Evolutionary conservation across 92 coral and sea anemone genomes (phyloP).

Genomic region (Scolanthus callimorphus): DNA sequence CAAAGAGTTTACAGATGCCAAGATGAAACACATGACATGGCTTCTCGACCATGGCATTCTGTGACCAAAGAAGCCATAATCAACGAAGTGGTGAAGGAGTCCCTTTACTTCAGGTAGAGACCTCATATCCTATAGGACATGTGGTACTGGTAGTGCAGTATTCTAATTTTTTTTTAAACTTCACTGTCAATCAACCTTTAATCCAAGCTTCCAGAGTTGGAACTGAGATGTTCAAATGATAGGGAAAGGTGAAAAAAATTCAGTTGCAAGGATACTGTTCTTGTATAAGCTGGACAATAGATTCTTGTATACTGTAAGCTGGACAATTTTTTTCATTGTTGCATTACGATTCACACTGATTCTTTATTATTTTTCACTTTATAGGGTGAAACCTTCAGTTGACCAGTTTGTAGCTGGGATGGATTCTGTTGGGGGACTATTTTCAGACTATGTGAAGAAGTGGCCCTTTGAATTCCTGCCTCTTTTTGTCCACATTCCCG

Average conservation of each 20-base stretch:
- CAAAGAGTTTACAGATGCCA: slow-evolving; percentile 13
- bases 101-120: too few species aligned
- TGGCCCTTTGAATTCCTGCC: slow-evolving; percentile 30
- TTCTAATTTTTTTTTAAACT: too few species aligned
- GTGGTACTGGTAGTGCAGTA: too few species aligned
- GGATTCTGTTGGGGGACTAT: slow-evolving; percentile 24
- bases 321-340: too few species aligned
- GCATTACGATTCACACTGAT: background rate
- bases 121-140: too few species aligned
- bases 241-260: too few species aligned
- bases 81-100: slow-evolving; percentile 11
- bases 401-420: slow-evolving; percentile 27
- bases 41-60: slow-evolving; percentile 3
- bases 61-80: slow-evolving; percentile 10
- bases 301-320: too few species aligned
- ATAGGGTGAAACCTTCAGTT: slow-evolving; percentile 31
- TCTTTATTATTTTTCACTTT: background rate
- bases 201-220: too few species aligned
- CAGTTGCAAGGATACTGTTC: too few species aligned
- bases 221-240: too few species aligned
- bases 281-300: too few species aligned
- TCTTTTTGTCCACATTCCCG: slow-evolving; percentile 10
- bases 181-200: too few species aligned
- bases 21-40: slow-evolving; percentile 12
- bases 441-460: slow-evolving; percentile 26